Evolutionary conservation across 1,140 invertebrate genomes (phyloP), one percentile per base, ranked within the genome.

Genomic region (Geopemphigus sp.): DNA sequence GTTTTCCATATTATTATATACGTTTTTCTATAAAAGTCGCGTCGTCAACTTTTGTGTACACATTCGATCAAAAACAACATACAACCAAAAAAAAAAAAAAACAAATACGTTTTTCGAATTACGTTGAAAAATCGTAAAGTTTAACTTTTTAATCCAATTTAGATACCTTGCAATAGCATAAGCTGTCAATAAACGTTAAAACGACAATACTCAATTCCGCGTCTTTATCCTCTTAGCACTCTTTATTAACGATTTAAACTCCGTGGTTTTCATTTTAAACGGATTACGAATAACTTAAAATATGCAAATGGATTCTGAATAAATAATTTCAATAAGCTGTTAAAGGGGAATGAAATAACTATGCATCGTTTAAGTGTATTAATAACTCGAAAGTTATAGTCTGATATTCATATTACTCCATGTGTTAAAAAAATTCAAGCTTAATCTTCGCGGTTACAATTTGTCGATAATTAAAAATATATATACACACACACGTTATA

Each of bases 241-340:
- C 15, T 50, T 19, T 39, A 39, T 50, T 50, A 50, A 26, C 45
- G 50, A 50, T 50, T 68, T 68, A 50, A 68, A 24, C n/a, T 47
- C 22, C 15, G 14, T 68, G 66, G 22, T 68, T 68, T 68, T 50
- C 22, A 8, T 68, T 50, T 24, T 68, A 68, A 68, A 68, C 45
- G 22, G 45, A 50, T 68, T 50, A 57, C 66, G 66, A 24, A 68
- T 47, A 68, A 50, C 45, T 50, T 47, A 68, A 68, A 6, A 47
- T 68, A 68, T 50, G 66, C 66, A 68, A 68, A 68, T 68, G 4
- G 4, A 24, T 50, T 68, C 47, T 68, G 45, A 68, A 68, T 68
- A 68, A 68, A 68, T 68, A 68, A 68, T 50, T 68, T 26, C 45
- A 68, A 50, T 68, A 68, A 50, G 45, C 14, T 68, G 66, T 50